Evolutionary conservation across 2,888 invertebrate genomes (phyloP).

Genomic region (Drosophila colorata): DNA sequence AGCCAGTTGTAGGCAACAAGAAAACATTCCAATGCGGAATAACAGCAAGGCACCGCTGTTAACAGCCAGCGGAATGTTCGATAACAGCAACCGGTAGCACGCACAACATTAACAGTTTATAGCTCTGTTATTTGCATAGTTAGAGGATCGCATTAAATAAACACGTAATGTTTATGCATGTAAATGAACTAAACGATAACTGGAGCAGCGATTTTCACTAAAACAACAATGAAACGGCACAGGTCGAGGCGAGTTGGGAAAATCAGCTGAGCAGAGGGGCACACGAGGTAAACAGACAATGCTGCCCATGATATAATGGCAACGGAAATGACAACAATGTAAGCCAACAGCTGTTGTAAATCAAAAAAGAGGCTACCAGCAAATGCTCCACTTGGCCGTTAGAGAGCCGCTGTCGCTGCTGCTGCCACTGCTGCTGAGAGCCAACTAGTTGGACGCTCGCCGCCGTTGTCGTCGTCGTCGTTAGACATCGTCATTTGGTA

Average conservation of each 20-base stretch:
- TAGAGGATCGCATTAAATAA: slow-evolving; percentile 9
- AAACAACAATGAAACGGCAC: slow-evolving; percentile 40
- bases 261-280: slow-evolving; percentile 39
- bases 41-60: slow-evolving; percentile 1
- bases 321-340: slow-evolving; percentile 67
- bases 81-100: slow-evolving; percentile 7
- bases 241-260: slow-evolving; percentile 50
- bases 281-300: slow-evolving; percentile 45
- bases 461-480: slow-evolving; percentile 18
- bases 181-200: slow-evolving; percentile 41
- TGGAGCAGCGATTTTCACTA: slow-evolving; percentile 52
- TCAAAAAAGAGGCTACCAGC: slow-evolving; percentile 67
- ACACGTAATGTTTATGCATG: slow-evolving; percentile 39
- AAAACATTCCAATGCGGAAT: not conserved
- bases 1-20: too few relatives aligned
- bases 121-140: slow-evolving; percentile 3
- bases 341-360: slow-evolving; percentile 70
- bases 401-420: slow-evolving; percentile 32
- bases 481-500: slow-evolving; percentile 19
- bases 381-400: slow-evolving; percentile 35
- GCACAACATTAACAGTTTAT: not conserved
- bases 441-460: slow-evolving; percentile 29
- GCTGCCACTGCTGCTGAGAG: slow-evolving; percentile 4
- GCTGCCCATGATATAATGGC: slow-evolving; percentile 73
- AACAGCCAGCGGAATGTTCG: not conserved